Conservation (phyloP, 2,888 invertebrate species). For the Orthonevra nobilis region DNA sequence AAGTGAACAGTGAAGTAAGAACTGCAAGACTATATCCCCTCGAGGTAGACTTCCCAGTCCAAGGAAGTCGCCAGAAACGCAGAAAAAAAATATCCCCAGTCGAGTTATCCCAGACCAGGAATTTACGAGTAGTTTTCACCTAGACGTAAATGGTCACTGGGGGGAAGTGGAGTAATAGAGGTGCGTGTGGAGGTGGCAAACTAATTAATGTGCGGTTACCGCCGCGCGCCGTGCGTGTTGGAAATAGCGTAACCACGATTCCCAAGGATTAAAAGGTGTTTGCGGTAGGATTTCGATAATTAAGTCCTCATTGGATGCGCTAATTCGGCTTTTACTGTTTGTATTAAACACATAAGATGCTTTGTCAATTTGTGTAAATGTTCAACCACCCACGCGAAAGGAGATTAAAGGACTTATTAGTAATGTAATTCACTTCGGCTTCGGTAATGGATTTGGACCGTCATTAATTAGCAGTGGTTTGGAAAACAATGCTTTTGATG, state of each 20-base stretch:
- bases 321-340: slow-evolving; percentile 1
- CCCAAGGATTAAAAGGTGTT: slow-evolving; percentile 38
- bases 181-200: slow-evolving; percentile 14
- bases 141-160: slow-evolving; percentile 18
- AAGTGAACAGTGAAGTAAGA: slow-evolving; percentile 9
- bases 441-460: slow-evolving; percentile 7
- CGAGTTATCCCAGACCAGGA: no score
- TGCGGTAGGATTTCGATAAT: slow-evolving; percentile 37
- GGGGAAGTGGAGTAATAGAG: slow-evolving; percentile 5
- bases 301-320: slow-evolving; percentile 12
- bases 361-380: neutral
- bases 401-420: slow-evolving; percentile 7
- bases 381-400: neutral
- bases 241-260: slow-evolving; percentile 17
- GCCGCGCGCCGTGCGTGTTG: neutral
- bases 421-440: neutral
- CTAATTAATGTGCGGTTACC: slow-evolving; percentile 49
- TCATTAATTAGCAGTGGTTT: neutral
- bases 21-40: no score
- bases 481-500: no score
- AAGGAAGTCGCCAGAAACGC: neutral
- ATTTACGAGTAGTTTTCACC: neutral
- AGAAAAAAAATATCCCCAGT: neutral
- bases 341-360: neutral
- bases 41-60: slow-evolving; percentile 16